These are phyloP conservation scores for Pseudocheirus occidentalis DNA, from an alignment of 2,797 vertebrate genomes.

Conservation along the genomic window DNA sequence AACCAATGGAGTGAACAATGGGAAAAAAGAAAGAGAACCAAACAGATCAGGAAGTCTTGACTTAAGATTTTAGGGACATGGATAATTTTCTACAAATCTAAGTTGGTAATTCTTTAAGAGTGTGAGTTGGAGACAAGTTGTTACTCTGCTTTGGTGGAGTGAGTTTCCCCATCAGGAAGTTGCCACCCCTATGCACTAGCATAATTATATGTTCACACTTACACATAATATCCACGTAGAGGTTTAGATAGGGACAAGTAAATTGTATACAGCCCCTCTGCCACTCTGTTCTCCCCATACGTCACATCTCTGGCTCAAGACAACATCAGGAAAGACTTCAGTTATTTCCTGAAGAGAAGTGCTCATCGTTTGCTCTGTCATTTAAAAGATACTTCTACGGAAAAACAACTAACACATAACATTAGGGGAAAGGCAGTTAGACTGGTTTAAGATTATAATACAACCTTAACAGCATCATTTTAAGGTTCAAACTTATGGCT, in stretches of 20 bases:
- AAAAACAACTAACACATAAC: slow-evolving; percentile 26
- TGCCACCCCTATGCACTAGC: background rate
- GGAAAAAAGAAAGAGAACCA: too few species aligned
- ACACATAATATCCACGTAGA: background rate
- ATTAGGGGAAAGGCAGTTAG: background rate
- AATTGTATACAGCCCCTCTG: background rate
- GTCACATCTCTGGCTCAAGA: slow-evolving; percentile 9
- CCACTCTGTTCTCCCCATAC: background rate
- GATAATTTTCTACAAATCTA: background rate
- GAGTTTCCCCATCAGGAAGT: background rate
- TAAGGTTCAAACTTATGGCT: slow-evolving; percentile 7
- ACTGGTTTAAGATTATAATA: background rate
- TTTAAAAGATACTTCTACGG: slow-evolving; percentile 16
- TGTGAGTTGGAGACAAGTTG: background rate
- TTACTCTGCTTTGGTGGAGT: background rate
- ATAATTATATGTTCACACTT: background rate
- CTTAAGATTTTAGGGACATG: background rate
- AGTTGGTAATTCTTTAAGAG: background rate
- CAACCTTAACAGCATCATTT: background rate
- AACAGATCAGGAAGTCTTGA: background rate
- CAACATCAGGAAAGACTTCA: slow-evolving; percentile 17
- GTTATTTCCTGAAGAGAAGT: background rate
- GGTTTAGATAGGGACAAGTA: background rate
- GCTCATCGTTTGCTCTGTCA: background rate
- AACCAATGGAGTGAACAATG: too few species aligned